Evolutionary conservation across 2,113 vertebrate genomes (phyloP).

Genomic region (Sphyrna mokarran): DNA sequence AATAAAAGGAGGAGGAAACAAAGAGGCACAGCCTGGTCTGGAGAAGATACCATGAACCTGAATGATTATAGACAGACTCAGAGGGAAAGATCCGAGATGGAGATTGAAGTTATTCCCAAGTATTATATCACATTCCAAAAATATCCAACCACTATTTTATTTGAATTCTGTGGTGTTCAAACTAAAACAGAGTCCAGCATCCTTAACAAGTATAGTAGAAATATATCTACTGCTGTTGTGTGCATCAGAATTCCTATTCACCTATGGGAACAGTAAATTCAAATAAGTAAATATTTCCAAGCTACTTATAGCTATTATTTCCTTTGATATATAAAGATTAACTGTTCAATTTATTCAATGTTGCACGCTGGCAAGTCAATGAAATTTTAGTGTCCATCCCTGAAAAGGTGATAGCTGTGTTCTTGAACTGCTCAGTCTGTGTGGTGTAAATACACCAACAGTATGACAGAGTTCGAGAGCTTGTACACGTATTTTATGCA

Average conservation of each 20-base stretch:
- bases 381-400: too few species aligned
- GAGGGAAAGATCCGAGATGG: background rate
- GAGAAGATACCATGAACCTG: background rate
- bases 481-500: background rate
- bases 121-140: background rate
- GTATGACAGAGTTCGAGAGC: background rate
- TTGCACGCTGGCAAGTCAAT: too few species aligned
- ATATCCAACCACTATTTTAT: background rate
- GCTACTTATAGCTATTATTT: background rate
- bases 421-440: too few species aligned
- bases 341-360: background rate
- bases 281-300: background rate
- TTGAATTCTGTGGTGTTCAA: too few species aligned
- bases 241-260: background rate
- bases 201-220: background rate
- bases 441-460: too few species aligned
- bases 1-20: background rate
- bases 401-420: too few species aligned
- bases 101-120: background rate
- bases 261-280: background rate
- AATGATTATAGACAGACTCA: background rate
- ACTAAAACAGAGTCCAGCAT: too few species aligned
- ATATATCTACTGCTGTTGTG: background rate
- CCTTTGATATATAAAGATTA: background rate
- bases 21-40: background rate